These are phyloP conservation scores for Troides aeacus DNA, from an alignment of 2,888 invertebrate species.

Conservation along the genomic window DNA sequence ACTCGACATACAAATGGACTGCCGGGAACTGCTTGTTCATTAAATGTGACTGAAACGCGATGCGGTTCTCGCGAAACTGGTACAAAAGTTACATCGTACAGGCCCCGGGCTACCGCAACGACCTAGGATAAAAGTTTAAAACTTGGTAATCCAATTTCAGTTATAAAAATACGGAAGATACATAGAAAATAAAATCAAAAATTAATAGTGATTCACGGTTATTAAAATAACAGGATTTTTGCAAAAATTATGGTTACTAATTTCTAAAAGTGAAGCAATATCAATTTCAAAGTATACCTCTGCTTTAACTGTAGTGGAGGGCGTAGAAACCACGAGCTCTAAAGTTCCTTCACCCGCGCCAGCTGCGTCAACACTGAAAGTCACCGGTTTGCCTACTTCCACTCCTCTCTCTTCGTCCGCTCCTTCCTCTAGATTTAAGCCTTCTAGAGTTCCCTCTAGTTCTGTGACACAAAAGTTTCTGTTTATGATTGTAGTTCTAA, in stretches of 20 bases:
- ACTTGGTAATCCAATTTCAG: too few species aligned
- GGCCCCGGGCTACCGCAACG: slow-evolving; percentile 92
- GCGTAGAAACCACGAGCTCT: slow-evolving; percentile 94
- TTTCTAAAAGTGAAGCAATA: background rate
- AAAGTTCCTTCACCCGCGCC: slow-evolving; percentile 96
- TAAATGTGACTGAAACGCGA: slow-evolving; percentile 96
- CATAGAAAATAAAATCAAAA: background rate
- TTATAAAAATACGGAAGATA: too few species aligned
- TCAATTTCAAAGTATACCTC: slow-evolving; percentile 77
- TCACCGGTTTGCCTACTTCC: slow-evolving; percentile 91
- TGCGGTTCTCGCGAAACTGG: slow-evolving; percentile 94
- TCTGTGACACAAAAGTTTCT: slow-evolving; percentile 53
- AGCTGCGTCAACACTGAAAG: slow-evolving; percentile 96
- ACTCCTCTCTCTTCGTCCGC: slow-evolving; percentile 69
- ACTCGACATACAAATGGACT: slow-evolving; percentile 93
- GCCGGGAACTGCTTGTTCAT: slow-evolving; percentile 93
- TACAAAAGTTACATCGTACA: slow-evolving; percentile 95
- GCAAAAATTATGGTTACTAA: too few species aligned
- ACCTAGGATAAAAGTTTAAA: slow-evolving; percentile 75
- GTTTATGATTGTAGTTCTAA: background rate
- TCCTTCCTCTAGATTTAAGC: slow-evolving; percentile 69
- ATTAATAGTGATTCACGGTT: background rate
- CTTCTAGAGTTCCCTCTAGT: slow-evolving; percentile 73
- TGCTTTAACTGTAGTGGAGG: slow-evolving; percentile 91
- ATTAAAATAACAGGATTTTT: background rate